phyloP scores from a whole-genome alignment of 2,113 vertebrate genomes.

The Chamaetylas fuelleborni region DNA sequence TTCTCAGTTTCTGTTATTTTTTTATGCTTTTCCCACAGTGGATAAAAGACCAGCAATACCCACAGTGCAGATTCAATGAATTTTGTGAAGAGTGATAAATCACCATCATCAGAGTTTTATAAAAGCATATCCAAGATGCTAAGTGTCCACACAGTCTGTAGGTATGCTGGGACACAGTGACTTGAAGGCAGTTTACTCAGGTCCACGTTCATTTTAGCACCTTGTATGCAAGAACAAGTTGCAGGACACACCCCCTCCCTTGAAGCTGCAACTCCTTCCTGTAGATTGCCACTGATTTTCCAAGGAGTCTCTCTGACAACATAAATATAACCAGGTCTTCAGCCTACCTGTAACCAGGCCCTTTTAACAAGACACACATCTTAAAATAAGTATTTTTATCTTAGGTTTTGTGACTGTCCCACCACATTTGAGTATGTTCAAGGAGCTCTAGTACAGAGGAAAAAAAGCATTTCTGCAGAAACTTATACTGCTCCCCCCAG shows the following conservation, averaged over 20 bases:
- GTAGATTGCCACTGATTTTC: not conserved
- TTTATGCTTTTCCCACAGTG: not conserved
- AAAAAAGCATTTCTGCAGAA: not conserved
- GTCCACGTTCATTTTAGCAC: not conserved
- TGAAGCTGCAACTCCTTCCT: not conserved
- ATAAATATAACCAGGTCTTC: not conserved
- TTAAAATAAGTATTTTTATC: not conserved
- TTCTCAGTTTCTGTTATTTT: not conserved
- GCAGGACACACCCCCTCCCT: not conserved
- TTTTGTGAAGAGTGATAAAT: not conserved
- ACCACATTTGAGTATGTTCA: not conserved
- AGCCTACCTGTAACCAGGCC: not conserved
- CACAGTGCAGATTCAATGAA: not conserved
- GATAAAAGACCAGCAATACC: not conserved
- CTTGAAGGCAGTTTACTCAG: not conserved
- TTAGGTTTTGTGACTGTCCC: not conserved
- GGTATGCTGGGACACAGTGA: not conserved
- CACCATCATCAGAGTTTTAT: not conserved
- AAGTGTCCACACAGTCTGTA: not conserved
- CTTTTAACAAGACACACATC: not conserved
- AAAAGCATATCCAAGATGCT: not conserved
- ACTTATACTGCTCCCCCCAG: not conserved
- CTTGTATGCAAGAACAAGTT: not conserved
- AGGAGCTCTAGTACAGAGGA: not conserved
- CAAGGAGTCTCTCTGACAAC: not conserved